Conservation (phyloP, 37 sponge, comb jelly and placozoan genomes). For the Aphrocallistes beatrix region DNA sequence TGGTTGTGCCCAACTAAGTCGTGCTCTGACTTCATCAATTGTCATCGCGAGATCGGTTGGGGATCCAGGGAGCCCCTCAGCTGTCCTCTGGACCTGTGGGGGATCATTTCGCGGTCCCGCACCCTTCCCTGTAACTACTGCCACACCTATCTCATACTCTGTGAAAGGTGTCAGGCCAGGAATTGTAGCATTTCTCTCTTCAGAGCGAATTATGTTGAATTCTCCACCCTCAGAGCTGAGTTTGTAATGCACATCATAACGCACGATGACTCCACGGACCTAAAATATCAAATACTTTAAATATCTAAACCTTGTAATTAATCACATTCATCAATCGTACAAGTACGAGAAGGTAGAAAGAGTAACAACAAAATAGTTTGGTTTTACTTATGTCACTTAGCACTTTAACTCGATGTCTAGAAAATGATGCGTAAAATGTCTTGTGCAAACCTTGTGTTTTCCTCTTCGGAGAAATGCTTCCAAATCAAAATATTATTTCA, state of each 20-base stretch:
- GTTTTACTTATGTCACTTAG: too few relatives aligned
- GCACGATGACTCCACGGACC: background rate
- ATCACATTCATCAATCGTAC: too few relatives aligned
- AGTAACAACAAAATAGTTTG: too few relatives aligned
- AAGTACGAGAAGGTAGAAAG: too few relatives aligned
- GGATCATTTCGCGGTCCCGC: background rate
- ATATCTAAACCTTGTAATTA: too few relatives aligned
- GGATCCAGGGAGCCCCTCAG: background rate
- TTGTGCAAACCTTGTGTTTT: too few relatives aligned
- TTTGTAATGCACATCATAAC: constrained; percentile 15
- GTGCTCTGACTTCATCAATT: background rate
- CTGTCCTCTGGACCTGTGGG: background rate
- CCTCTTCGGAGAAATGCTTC: too few relatives aligned
- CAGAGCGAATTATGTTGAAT: background rate
- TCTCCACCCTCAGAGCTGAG: background rate
- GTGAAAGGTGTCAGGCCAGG: background rate
- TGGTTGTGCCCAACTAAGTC: background rate
- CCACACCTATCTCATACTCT: background rate
- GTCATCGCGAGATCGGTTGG: background rate
- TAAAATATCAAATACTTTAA: too few relatives aligned
- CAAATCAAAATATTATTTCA: too few relatives aligned
- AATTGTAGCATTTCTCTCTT: background rate
- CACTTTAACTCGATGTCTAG: too few relatives aligned
- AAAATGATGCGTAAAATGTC: too few relatives aligned
- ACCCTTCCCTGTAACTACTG: background rate